Conservation (phyloP, 2,113 vertebrate genomes). For the Petrocephalus microphthalmus region DNA sequence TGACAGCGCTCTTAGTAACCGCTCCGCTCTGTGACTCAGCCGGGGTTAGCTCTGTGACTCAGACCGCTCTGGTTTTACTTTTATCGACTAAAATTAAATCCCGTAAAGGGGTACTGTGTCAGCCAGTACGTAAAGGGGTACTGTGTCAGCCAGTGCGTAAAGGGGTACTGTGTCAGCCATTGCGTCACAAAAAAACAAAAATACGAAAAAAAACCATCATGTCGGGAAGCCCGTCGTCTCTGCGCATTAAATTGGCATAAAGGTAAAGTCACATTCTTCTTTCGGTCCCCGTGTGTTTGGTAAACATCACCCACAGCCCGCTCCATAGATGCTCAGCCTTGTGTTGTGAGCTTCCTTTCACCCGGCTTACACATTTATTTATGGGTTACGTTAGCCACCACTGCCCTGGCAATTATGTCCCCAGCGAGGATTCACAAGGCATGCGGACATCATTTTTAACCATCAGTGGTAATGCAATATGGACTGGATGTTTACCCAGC, state of each 20-base stretch:
- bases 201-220: neutral
- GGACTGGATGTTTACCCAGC: neutral
- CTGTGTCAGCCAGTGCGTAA: neutral
- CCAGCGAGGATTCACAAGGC: neutral
- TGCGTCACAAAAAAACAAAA: neutral
- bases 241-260: neutral
- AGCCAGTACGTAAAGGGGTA: neutral
- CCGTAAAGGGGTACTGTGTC: neutral
- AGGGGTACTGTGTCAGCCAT: neutral
- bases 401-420: neutral
- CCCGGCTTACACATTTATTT: neutral
- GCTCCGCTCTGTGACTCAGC: conserved; percentile 40
- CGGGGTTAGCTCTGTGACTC: conserved; percentile 49
- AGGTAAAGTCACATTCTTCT: neutral
- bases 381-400: neutral
- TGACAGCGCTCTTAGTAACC: conserved; percentile 54
- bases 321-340: neutral
- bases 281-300: neutral
- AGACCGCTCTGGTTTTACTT: conserved; percentile 25
- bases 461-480: neutral
- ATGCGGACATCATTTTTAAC: neutral
- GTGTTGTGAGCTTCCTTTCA: neutral
- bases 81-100: conserved; percentile 26
- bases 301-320: neutral
- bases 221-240: neutral